Conservation (phyloP, 2,888 invertebrate species). For the Parnassius glacialis region DNA sequence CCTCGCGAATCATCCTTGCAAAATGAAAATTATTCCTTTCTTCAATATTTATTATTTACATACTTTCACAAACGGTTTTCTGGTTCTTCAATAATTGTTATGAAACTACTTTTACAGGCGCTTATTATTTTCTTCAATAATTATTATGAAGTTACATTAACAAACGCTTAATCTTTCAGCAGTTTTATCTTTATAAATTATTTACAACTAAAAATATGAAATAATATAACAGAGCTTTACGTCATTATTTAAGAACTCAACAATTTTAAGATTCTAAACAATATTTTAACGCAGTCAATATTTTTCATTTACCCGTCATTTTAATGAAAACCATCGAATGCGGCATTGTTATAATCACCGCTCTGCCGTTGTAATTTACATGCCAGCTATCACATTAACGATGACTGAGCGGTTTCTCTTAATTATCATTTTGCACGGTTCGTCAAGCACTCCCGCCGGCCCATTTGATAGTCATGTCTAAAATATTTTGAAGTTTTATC, state of each 20-base stretch:
- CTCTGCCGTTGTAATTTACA: conserved; percentile 64
- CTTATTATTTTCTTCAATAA: too few relatives aligned
- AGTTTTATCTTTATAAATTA: too few relatives aligned
- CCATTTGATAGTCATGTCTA: conserved; percentile 37
- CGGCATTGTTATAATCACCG: conserved; percentile 66
- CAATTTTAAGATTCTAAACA: neutral
- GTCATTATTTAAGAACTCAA: neutral
- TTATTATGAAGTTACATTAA: too few relatives aligned
- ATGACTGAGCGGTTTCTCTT: conserved; percentile 79
- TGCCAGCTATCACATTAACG: conserved; percentile 74
- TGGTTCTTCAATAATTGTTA: too few relatives aligned
- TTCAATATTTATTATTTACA: too few relatives aligned
- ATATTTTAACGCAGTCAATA: conserved; percentile 29
- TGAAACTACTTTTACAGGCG: too few relatives aligned
- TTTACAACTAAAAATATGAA: too few relatives aligned
- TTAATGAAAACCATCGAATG: conserved; percentile 66
- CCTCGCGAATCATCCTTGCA: too few relatives aligned
- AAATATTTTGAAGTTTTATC: conserved; percentile 11
- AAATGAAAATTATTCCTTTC: too few relatives aligned
- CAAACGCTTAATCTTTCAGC: too few relatives aligned
- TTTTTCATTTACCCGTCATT: conserved; percentile 53
- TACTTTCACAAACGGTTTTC: too few relatives aligned
- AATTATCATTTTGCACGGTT: conserved; percentile 80
- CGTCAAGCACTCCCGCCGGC: conserved; percentile 66
- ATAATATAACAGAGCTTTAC: too few relatives aligned